A percentile compares a stretch with the other conserved stretches of the same genome.
These are phyloP conservation scores for Dromaius novaehollandiae DNA, from an alignment of 2,113 vertebrate species.

Conservation along the genomic window DNA sequence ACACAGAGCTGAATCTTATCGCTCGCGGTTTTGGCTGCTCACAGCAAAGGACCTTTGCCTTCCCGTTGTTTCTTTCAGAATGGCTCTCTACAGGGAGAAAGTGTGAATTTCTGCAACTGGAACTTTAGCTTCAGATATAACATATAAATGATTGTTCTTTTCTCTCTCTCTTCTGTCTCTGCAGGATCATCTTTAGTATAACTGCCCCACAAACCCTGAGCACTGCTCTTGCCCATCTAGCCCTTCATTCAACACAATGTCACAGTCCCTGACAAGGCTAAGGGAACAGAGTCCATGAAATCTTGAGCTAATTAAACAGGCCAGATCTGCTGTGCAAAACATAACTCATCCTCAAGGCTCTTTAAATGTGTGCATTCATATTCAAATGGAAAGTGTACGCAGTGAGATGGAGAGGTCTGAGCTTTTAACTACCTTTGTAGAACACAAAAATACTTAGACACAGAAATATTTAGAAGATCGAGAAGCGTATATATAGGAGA, in stretches of 20 bases:
- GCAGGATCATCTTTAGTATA: neutral
- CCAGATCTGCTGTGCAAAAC: neutral
- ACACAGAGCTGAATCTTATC: neutral
- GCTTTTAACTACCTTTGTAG: neutral
- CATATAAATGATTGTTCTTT: neutral
- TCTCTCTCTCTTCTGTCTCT: neutral
- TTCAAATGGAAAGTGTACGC: neutral
- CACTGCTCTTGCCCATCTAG: neutral
- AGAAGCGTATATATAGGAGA: neutral
- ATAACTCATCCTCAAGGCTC: neutral
- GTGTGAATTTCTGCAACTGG: neutral
- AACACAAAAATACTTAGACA: conserved; percentile 3
- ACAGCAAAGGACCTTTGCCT: neutral
- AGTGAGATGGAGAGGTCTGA: neutral
- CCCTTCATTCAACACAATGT: neutral
- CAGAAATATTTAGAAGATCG: neutral
- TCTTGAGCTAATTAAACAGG: neutral
- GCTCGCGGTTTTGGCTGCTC: neutral
- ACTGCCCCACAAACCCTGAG: neutral
- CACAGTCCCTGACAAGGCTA: neutral
- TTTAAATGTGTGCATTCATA: neutral
- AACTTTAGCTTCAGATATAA: neutral
- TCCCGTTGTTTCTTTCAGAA: neutral
- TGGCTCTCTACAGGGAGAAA: neutral
- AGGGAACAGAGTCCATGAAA: neutral